Conservation (phyloP, 2,797 vertebrate species). For the Glossophaga mutica region DNA sequence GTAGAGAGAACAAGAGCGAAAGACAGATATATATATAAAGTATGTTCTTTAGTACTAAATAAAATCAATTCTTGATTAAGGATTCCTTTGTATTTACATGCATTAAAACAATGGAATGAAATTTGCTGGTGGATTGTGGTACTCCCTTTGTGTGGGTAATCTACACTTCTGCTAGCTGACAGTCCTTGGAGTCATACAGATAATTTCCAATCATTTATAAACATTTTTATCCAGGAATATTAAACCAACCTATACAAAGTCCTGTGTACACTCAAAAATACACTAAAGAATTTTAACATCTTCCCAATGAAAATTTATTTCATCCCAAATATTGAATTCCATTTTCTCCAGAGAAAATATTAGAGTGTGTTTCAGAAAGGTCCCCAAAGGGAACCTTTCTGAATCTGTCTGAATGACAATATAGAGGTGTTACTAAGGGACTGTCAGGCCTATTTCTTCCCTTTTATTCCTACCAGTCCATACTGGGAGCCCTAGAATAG, state of each 20-base stretch:
- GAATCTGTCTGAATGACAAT: neutral
- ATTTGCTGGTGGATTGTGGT: conserved; percentile 65
- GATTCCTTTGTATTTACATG: conserved; percentile 45
- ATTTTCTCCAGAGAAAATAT: neutral
- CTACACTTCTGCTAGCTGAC: conserved; percentile 62
- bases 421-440: neutral
- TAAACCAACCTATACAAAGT: conserved; percentile 45
- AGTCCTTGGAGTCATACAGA: conserved; percentile 66
- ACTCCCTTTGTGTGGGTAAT: conserved; percentile 66
- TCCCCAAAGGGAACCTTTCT: neutral
- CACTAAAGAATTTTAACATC: neutral
- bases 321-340: neutral
- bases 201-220: conserved; percentile 66
- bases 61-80: neutral
- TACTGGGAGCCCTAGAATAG: neutral
- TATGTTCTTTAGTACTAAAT: neutral
- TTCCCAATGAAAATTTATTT: neutral
- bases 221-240: neutral
- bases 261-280: conserved; percentile 55
- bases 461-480: neutral
- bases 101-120: conserved; percentile 59
- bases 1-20: neutral
- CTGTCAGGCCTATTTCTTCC: neutral
- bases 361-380: neutral
- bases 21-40: neutral